A percentile compares a stretch with the other conserved stretches of the same genome.
These are phyloP conservation scores for Limnephilus rhombicus DNA, from an alignment of 2,888 invertebrate species.

Conservation along the genomic window DNA sequence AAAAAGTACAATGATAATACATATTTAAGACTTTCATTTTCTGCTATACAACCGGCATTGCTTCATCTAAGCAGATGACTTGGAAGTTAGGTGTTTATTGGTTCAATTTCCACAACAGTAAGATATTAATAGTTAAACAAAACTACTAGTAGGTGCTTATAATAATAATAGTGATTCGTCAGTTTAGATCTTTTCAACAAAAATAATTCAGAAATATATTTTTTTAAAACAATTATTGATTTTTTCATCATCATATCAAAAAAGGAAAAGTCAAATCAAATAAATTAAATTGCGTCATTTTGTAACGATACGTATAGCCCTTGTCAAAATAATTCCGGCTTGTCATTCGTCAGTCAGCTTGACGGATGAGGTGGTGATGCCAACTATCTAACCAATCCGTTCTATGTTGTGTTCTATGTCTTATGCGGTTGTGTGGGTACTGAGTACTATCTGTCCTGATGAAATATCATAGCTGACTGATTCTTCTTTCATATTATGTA, in stretches of 20 bases:
- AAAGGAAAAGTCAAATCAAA: constrained; percentile 22
- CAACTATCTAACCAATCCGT: neutral
- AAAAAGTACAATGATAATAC: too few relatives aligned
- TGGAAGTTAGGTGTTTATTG: too few relatives aligned
- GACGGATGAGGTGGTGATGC: constrained; percentile 46
- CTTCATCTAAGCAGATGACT: too few relatives aligned
- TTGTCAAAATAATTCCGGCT: constrained; percentile 63
- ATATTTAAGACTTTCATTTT: too few relatives aligned
- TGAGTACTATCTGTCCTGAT: neutral
- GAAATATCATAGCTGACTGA: neutral
- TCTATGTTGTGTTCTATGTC: neutral
- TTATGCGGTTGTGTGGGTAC: neutral
- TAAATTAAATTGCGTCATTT: constrained; percentile 58
- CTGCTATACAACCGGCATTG: too few relatives aligned
- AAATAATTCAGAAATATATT: neutral
- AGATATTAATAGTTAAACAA: too few relatives aligned
- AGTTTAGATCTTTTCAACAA: neutral
- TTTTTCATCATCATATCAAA: neutral
- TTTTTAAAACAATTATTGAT: neutral
- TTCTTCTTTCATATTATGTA: neutral
- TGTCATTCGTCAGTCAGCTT: constrained; percentile 60
- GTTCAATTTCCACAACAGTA: too few relatives aligned
- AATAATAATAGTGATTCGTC: too few relatives aligned
- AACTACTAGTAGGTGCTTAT: too few relatives aligned
- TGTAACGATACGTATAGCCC: constrained; percentile 62